These are phyloP conservation scores for Chelonoidis abingdonii DNA, from an alignment of 2,113 vertebrate genomes.

Conservation along the genomic window DNA sequence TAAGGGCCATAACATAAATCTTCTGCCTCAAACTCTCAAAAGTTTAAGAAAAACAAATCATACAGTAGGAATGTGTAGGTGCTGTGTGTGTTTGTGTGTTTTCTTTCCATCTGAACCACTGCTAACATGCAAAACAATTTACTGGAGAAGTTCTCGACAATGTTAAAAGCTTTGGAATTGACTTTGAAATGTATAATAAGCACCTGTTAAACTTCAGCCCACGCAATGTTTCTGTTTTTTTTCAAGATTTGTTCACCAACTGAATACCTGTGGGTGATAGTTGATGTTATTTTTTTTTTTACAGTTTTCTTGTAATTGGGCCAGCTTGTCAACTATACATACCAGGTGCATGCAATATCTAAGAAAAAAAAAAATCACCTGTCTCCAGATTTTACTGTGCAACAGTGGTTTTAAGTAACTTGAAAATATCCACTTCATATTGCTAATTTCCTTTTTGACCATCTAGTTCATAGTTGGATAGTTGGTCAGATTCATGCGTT, in stretches of 20 bases:
- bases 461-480: background rate
- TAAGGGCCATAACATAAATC: background rate
- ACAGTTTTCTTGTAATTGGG: constrained; percentile 1
- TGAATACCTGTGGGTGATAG: background rate
- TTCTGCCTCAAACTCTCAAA: background rate
- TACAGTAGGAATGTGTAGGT: background rate
- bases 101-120: background rate
- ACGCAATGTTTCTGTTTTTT: background rate
- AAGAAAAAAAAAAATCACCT: background rate
- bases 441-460: background rate
- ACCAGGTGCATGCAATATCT: background rate
- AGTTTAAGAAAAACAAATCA: background rate
- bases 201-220: background rate
- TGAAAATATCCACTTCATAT: background rate
- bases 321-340: background rate
- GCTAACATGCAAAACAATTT: background rate
- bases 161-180: background rate
- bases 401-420: background rate
- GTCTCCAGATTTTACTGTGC: background rate
- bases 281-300: background rate
- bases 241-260: background rate
- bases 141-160: background rate
- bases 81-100: background rate
- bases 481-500: background rate
- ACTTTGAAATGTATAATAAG: constrained; percentile 8